Evolutionary conservation across 2,888 invertebrate species (phyloP).

Genomic region (Drosophila yooni): DNA sequence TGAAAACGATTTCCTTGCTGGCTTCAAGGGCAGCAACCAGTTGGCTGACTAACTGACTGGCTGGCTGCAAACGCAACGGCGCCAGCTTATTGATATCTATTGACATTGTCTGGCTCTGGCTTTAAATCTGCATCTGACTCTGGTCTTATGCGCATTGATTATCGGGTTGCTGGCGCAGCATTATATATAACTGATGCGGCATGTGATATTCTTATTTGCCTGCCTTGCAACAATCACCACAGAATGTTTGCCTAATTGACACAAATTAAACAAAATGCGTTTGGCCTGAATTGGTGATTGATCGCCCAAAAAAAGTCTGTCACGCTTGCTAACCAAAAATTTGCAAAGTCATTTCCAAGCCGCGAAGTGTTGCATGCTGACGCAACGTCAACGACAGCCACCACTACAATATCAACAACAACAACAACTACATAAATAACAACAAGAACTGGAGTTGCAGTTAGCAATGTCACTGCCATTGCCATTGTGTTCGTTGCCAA

Average conservation of each 20-base stretch:
- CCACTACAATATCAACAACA: conserved; percentile 16
- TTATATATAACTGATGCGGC: conserved; percentile 29
- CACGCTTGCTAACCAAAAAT: conserved; percentile 24
- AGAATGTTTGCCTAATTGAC: conserved; percentile 68
- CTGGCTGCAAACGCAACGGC: conserved; percentile 45
- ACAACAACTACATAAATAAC: neutral
- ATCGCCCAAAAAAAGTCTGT: conserved; percentile 46
- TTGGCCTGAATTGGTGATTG: conserved; percentile 59
- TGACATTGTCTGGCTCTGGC: conserved; percentile 50
- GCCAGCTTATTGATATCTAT: conserved; percentile 70
- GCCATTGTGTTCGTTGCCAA: conserved; percentile 61
- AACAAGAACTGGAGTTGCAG: conserved; percentile 24
- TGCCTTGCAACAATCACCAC: conserved; percentile 23
- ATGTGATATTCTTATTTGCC: conserved; percentile 53
- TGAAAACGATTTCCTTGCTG: conserved; percentile 75
- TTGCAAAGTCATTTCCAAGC: conserved; percentile 55
- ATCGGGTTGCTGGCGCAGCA: conserved; percentile 53
- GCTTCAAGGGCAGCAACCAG: conserved; percentile 63
- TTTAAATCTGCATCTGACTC: conserved; percentile 4
- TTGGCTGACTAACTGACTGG: conserved; percentile 18
- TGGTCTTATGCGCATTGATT: conserved; percentile 26
- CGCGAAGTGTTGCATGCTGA: conserved; percentile 61
- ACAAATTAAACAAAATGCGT: conserved; percentile 57
- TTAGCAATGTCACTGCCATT: conserved; percentile 67
- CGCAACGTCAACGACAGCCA: conserved; percentile 14